phyloP scores from a whole-genome alignment of 1,140 invertebrate genomes.

The Heliconius hermathena region DNA sequence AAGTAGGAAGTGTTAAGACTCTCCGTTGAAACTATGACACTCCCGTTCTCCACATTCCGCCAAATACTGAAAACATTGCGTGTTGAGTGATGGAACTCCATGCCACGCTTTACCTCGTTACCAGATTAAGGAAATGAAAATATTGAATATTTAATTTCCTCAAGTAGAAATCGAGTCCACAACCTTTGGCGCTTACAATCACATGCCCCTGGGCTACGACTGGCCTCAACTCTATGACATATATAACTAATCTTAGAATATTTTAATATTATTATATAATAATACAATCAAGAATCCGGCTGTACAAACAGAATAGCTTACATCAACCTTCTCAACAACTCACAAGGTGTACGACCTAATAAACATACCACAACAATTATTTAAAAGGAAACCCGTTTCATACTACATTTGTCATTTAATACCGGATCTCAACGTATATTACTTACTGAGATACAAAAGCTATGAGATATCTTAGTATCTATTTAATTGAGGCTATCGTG shows the following conservation, averaged over 20 bases:
- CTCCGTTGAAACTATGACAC: no score
- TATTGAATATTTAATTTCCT: no score
- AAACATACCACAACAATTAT: conserved; percentile 6
- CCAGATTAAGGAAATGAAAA: no score
- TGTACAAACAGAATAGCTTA: conserved; percentile 49
- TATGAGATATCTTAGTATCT: neutral
- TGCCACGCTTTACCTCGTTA: no score
- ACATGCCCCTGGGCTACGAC: no score
- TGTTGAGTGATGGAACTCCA: no score
- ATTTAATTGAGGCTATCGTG: neutral
- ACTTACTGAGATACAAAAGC: neutral
- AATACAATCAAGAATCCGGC: neutral
- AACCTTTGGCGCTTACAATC: no score
- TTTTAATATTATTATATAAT: neutral
- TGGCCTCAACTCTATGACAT: no score
- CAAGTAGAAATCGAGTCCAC: no score
- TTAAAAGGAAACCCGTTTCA: conserved; percentile 1
- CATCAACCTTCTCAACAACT: neutral
- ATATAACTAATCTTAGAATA: neutral
- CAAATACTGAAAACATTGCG: no score
- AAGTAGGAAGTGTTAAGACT: no score
- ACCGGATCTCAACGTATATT: neutral
- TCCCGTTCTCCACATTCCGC: no score
- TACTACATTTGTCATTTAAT: conserved; percentile 3
- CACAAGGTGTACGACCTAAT: conserved; percentile 11